Evolutionary conservation across 2,797 vertebrate species (phyloP).

Genomic region (Artibeus lituratus): DNA sequence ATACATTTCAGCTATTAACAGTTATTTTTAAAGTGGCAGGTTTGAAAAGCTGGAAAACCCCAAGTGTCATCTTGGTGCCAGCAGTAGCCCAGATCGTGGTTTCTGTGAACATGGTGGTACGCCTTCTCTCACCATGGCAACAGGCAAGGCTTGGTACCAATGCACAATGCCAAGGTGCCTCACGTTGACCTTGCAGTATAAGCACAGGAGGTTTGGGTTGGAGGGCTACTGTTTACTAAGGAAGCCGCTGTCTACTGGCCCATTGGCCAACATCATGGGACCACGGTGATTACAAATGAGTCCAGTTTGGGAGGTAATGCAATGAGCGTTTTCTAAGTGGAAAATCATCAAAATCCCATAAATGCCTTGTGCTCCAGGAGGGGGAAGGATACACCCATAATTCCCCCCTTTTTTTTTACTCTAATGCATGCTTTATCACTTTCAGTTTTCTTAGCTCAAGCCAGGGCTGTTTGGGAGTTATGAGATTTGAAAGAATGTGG

Average conservation of each 20-base stretch:
- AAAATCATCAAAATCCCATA: slow-evolving; percentile 68
- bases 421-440: slow-evolving; percentile 74
- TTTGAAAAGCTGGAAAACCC: not conserved
- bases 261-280: slow-evolving; percentile 30
- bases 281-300: slow-evolving; percentile 68
- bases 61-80: not conserved
- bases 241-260: not conserved
- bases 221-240: slow-evolving; percentile 44
- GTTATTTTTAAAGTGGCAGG: not conserved
- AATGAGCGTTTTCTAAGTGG: slow-evolving; percentile 61
- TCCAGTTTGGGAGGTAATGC: slow-evolving; percentile 51
- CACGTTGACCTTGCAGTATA: not conserved
- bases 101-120: not conserved
- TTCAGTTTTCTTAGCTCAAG: slow-evolving; percentile 52
- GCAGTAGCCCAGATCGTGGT: slow-evolving; percentile 12
- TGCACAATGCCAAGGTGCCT: slow-evolving; percentile 13
- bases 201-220: slow-evolving; percentile 15
- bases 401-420: slow-evolving; percentile 17
- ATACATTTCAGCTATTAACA: not conserved
- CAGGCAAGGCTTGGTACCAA: not conserved
- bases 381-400: slow-evolving; percentile 30
- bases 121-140: not conserved
- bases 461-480: slow-evolving; percentile 72
- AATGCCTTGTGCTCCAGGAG: slow-evolving; percentile 31
- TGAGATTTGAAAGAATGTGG: slow-evolving; percentile 81